phyloP scores from a whole-genome alignment of 37 sponge, comb jelly and placozoan genomes.

The Eunapius fragilis region DNA sequence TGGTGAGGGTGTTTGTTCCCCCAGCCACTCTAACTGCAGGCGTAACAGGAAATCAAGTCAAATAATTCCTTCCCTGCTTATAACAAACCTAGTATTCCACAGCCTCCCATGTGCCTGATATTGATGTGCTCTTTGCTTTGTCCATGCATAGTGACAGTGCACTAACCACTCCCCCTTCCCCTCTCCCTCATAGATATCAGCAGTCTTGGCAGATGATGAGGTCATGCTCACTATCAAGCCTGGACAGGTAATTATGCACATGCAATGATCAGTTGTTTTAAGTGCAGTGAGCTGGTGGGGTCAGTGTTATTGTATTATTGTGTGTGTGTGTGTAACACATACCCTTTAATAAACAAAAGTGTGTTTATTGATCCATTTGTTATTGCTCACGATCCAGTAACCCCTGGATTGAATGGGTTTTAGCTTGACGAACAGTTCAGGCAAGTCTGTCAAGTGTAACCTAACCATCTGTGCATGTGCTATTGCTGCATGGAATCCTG shows the following conservation, averaged over 20 bases:
- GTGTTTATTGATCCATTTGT: background rate
- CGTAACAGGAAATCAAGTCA: too few species aligned
- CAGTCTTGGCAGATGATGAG: slow-evolving; percentile 92
- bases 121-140: background rate
- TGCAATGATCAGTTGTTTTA: too few species aligned
- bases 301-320: background rate
- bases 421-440: background rate
- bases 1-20: too few species aligned
- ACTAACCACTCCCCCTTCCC: too few species aligned
- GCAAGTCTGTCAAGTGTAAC: background rate
- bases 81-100: too few species aligned
- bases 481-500: background rate
- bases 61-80: too few species aligned
- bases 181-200: slow-evolving; percentile 53
- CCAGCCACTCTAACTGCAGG: too few species aligned
- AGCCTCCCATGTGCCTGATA: too few species aligned
- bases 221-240: slow-evolving; percentile 94
- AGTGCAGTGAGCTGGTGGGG: background rate
- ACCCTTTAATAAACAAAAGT: background rate
- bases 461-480: background rate
- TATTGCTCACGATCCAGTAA: background rate
- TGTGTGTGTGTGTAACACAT: background rate
- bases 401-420: background rate
- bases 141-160: too few species aligned
- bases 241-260: slow-evolving; percentile 75